These are phyloP conservation scores for Brenthis daphne DNA, from an alignment of 2,888 invertebrate genomes.

Conservation along the genomic window DNA sequence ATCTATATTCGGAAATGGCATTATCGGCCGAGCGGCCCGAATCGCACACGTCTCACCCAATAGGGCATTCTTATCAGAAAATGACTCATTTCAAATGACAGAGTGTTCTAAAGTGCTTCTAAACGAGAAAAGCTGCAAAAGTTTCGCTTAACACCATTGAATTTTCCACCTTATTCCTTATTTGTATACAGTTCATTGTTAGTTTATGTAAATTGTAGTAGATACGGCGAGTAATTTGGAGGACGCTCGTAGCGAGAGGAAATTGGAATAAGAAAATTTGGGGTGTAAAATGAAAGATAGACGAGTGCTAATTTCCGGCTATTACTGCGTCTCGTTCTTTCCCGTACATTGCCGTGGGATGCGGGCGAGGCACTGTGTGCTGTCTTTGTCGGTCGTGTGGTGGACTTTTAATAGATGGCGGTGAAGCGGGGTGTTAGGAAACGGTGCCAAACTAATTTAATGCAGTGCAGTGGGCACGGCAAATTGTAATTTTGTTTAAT, in stretches of 20 bases:
- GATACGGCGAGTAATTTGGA: constrained; percentile 62
- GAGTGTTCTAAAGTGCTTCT: constrained; percentile 77
- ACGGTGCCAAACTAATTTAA: constrained; percentile 35
- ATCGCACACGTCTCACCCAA: constrained; percentile 81
- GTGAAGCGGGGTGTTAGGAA: constrained; percentile 38
- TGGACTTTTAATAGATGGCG: constrained; percentile 45
- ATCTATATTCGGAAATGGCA: constrained; percentile 79
- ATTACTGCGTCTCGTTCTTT: constrained; percentile 81
- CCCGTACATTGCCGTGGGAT: constrained; percentile 76
- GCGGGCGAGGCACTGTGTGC: constrained; percentile 63
- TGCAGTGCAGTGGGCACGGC: constrained; percentile 36
- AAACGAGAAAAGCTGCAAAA: constrained; percentile 61
- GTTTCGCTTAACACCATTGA: constrained; percentile 29
- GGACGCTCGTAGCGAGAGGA: constrained; percentile 76
- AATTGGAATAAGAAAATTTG: constrained; percentile 90
- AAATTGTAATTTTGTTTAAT: constrained; percentile 42
- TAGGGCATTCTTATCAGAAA: constrained; percentile 87
- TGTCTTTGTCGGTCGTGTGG: constrained; percentile 72
- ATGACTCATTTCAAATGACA: constrained; percentile 87
- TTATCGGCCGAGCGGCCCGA: constrained; percentile 74
- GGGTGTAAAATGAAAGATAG: constrained; percentile 90
- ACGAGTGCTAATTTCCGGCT: constrained; percentile 88
- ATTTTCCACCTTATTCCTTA: constrained; percentile 48
- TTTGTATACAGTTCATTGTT: constrained; percentile 42
- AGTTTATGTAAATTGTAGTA: constrained; percentile 36